phyloP scores from a whole-genome alignment of 2,113 vertebrate genomes.

The Notothenia rossii region DNA sequence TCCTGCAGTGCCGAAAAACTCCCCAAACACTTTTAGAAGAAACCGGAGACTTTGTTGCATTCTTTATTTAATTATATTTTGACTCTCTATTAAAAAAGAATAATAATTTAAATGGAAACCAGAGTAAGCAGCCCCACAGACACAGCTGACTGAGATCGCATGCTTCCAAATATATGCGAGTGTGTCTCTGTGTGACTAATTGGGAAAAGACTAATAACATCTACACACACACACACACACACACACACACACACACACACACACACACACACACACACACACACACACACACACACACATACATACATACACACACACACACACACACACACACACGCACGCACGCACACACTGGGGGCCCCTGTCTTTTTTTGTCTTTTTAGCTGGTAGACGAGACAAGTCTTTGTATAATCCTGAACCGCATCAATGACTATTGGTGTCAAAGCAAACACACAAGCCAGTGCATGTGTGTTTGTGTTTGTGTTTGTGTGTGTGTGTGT shows the following conservation, averaged over 20 bases:
- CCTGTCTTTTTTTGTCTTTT: slow-evolving; percentile 5
- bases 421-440: slow-evolving; percentile 47
- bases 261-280: neutral
- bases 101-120: neutral
- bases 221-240: slow-evolving; percentile 23
- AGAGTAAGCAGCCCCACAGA: neutral
- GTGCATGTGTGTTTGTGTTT: neutral
- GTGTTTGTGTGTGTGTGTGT: slow-evolving; percentile 13
- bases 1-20: neutral
- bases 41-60: accelerated
- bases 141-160: slow-evolving; percentile 7
- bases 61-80: neutral
- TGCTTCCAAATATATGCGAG: neutral
- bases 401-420: slow-evolving; percentile 55
- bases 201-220: slow-evolving; percentile 42
- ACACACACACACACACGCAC: too few species aligned
- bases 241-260: neutral
- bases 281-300: too few species aligned
- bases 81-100: neutral
- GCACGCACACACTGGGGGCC: slow-evolving; percentile 16
- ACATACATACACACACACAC: too few species aligned
- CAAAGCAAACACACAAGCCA: slow-evolving; percentile 32
- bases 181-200: slow-evolving; percentile 26
- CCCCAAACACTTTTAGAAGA: neutral
- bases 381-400: slow-evolving; percentile 9